Percentiles rank a stretch among this genome's conserved stretches.
Evolutionary conservation across 2,888 invertebrate genomes (phyloP).

Genomic region (Stenotaenia linearis): DNA sequence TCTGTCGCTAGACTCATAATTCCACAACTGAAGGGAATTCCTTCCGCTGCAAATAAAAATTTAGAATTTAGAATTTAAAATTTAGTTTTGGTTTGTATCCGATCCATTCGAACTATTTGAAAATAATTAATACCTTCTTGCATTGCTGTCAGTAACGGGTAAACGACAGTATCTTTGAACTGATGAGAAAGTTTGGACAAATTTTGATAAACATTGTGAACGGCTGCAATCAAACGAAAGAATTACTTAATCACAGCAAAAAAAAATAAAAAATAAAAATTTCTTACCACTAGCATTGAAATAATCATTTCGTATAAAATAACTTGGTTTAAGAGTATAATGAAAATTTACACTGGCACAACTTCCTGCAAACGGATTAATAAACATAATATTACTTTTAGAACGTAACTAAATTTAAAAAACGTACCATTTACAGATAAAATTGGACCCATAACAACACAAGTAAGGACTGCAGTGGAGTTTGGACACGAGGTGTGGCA

Average conservation of each 20-base stretch:
- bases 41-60: conserved; percentile 1
- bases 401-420: too few relatives aligned
- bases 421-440: neutral
- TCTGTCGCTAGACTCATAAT: neutral
- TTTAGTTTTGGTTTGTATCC: too few relatives aligned
- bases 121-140: neutral
- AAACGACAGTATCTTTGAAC: conserved; percentile 27
- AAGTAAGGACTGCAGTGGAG: too few relatives aligned
- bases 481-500: neutral
- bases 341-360: conserved; percentile 9
- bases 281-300: neutral
- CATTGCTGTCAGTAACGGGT: conserved; percentile 1
- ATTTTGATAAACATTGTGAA: conserved; percentile 13
- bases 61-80: neutral
- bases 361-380: neutral
- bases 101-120: too few relatives aligned
- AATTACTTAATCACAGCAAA: neutral
- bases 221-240: neutral
- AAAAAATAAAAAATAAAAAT: neutral
- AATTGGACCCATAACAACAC: neutral
- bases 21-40: conserved; percentile 24
- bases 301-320: neutral
- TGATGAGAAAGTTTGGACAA: conserved; percentile 18
- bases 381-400: too few relatives aligned
- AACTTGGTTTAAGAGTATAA: neutral